phyloP scores from a whole-genome alignment of 2,888 invertebrate genomes.

The Acleris holmiana region DNA sequence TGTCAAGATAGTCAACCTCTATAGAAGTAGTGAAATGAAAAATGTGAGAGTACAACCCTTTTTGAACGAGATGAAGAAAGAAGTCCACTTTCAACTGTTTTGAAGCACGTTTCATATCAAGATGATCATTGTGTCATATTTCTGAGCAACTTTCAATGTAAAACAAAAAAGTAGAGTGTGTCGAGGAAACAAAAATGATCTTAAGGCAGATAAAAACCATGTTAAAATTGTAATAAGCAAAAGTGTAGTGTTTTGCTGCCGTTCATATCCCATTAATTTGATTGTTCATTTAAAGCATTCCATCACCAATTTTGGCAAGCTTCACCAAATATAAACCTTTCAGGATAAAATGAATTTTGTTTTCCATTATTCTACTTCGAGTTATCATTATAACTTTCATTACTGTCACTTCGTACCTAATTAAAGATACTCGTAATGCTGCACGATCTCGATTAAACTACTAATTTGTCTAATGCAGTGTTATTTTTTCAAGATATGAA shows the following conservation, averaged over 20 bases:
- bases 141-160: too few relatives aligned
- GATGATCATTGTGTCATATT: too few relatives aligned
- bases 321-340: constrained; percentile 3
- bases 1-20: constrained; percentile 42
- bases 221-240: too few relatives aligned
- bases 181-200: too few relatives aligned
- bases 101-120: constrained; percentile 1
- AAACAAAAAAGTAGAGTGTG: too few relatives aligned
- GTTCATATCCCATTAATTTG: background rate
- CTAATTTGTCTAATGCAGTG: constrained; percentile 2
- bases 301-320: background rate
- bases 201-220: too few relatives aligned
- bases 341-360: constrained; percentile 3
- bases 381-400: constrained; percentile 25
- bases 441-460: constrained; percentile 13
- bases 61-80: constrained; percentile 25
- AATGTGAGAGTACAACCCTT: constrained; percentile 29
- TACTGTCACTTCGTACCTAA: constrained; percentile 1
- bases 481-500: too few relatives aligned
- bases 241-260: too few relatives aligned
- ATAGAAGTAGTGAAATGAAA: constrained; percentile 36
- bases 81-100: constrained; percentile 12
- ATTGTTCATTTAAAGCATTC: background rate
- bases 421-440: background rate
- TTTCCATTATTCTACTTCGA: constrained; percentile 1